phyloP scores from a whole-genome alignment of 2,888 invertebrate species.

The Gibbula magus region DNA sequence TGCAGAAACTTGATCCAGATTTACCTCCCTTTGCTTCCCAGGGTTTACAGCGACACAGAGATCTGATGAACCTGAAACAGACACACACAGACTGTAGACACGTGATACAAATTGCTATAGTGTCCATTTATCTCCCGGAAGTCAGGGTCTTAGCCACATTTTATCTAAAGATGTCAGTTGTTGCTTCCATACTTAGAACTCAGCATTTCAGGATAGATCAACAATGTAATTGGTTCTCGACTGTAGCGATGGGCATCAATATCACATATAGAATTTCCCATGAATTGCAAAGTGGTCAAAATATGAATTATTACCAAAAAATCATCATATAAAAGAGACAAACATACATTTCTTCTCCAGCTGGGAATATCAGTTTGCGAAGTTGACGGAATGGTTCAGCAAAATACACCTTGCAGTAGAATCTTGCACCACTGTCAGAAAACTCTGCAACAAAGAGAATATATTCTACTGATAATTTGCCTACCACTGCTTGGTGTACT shows the following conservation, averaged over 20 bases:
- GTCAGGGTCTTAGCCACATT: too few species aligned
- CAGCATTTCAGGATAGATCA: too few species aligned
- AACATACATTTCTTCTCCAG: slow-evolving; percentile 81
- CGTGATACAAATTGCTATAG: too few species aligned
- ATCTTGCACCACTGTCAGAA: slow-evolving; percentile 80
- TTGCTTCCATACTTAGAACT: too few species aligned
- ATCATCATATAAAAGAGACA: not conserved
- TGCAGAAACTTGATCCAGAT: slow-evolving; percentile 96
- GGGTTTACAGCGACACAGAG: slow-evolving; percentile 71
- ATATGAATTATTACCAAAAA: not conserved
- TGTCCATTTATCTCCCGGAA: too few species aligned
- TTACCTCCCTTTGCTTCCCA: slow-evolving; percentile 92
- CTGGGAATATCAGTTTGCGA: slow-evolving; percentile 80
- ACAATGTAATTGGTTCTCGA: too few species aligned
- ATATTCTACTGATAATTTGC: slow-evolving; percentile 68
- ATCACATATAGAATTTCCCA: not conserved
- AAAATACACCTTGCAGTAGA: slow-evolving; percentile 90
- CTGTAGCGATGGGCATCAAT: too few species aligned
- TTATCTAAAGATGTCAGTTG: too few species aligned
- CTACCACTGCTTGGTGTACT: not conserved
- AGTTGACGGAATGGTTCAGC: slow-evolving; percentile 92
- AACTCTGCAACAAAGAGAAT: slow-evolving; percentile 61
- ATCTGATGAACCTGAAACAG: slow-evolving; percentile 70
- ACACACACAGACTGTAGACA: too few species aligned
- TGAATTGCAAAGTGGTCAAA: not conserved